phyloP scores from a whole-genome alignment of 2,888 invertebrate species.

The Pheosia tremula region DNA sequence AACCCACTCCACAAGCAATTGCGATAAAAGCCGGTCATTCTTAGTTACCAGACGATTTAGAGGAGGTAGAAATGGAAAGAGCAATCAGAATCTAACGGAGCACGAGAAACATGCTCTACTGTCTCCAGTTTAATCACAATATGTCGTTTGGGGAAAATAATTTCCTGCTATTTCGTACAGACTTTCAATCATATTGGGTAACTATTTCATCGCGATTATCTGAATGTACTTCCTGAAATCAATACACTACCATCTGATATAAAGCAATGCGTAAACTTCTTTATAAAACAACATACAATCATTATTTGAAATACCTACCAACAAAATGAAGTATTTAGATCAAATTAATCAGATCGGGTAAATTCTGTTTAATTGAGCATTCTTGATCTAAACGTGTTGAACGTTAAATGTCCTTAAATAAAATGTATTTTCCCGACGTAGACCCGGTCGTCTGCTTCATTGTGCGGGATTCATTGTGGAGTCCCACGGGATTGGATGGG shows the following conservation, averaged over 20 bases:
- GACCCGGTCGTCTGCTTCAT: neutral
- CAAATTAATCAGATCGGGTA: too few species aligned
- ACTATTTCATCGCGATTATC: neutral
- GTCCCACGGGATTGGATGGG: slow-evolving; percentile 5
- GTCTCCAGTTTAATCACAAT: neutral
- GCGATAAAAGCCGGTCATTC: slow-evolving; percentile 45
- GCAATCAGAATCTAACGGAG: neutral
- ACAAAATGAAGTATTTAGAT: too few species aligned
- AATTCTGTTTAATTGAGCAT: neutral
- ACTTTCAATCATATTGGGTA: neutral
- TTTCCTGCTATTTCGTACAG: neutral
- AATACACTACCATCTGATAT: too few species aligned
- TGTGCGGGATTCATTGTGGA: slow-evolving; percentile 1
- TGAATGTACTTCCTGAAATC: too few species aligned
- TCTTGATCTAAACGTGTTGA: neutral
- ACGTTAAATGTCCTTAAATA: neutral
- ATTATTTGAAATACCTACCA: too few species aligned
- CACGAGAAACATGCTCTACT: neutral
- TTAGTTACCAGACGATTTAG: neutral
- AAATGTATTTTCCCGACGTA: neutral
- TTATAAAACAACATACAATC: too few species aligned
- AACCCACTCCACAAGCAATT: slow-evolving; percentile 38
- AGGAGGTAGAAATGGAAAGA: neutral
- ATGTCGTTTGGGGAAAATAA: neutral
- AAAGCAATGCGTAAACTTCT: too few species aligned